Conservation (phyloP, 2,797 vertebrate species). For the Acestrorhynchus altus region DNA sequence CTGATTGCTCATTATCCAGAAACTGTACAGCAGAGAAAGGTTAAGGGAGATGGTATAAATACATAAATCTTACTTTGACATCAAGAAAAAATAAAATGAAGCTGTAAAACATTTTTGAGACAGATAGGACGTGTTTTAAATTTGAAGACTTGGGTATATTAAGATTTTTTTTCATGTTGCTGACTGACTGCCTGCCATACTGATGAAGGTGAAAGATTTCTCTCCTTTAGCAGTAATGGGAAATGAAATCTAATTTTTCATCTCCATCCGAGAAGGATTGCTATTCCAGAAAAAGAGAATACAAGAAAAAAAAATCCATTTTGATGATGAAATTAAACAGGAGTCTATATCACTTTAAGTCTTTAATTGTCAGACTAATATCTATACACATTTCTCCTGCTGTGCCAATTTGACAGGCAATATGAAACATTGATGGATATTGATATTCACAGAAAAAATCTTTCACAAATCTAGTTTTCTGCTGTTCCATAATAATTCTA, state of each 20-base stretch:
- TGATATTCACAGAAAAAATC: not conserved
- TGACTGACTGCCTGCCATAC: conserved; percentile 12
- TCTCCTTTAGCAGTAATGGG: conserved; percentile 39
- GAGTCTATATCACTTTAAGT: not conserved
- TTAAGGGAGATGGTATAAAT: not conserved
- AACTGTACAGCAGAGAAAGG: not conserved
- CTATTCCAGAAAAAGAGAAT: conserved; percentile 1
- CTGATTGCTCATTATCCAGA: not conserved
- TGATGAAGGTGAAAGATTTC: conserved; percentile 32
- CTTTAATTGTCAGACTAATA: not conserved
- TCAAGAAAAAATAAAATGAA: not conserved
- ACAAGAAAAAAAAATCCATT: not conserved
- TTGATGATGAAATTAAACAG: not conserved
- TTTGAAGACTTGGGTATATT: not conserved
- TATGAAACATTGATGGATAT: not conserved
- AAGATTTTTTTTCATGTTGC: not conserved
- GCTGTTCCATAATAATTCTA: no score
- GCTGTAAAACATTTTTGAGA: conserved; percentile 6
- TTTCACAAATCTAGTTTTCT: not conserved
- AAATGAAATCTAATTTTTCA: conserved; percentile 53
- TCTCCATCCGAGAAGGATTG: conserved; percentile 29
- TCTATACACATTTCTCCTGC: not conserved
- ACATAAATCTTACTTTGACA: not conserved
- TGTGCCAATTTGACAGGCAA: not conserved
- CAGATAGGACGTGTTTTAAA: not conserved